Evolutionary conservation across 2,888 invertebrate genomes (phyloP).

Genomic region (Drosophila acutilabella): DNA sequence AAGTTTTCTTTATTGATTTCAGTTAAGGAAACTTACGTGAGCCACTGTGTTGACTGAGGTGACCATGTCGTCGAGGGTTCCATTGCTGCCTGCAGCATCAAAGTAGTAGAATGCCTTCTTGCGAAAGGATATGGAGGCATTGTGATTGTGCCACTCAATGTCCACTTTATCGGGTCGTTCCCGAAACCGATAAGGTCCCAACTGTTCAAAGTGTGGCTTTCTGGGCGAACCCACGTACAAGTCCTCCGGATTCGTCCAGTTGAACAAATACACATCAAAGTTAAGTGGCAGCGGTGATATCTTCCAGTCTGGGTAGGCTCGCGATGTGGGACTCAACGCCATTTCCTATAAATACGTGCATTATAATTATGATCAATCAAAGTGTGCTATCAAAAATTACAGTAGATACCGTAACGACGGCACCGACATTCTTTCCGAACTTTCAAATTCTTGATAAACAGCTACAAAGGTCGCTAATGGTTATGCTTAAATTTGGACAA

Average conservation of each 20-base stretch:
- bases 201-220: slow-evolving; percentile 86
- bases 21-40: slow-evolving; percentile 87
- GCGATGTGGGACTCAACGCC: slow-evolving; percentile 87
- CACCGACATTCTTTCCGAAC: background rate
- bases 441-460: slow-evolving; percentile 1
- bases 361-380: slow-evolving; percentile 8
- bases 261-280: slow-evolving; percentile 90
- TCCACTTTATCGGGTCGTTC: slow-evolving; percentile 90
- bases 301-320: slow-evolving; percentile 89
- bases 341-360: slow-evolving; percentile 87
- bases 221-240: slow-evolving; percentile 86
- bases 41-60: slow-evolving; percentile 92
- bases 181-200: slow-evolving; percentile 89
- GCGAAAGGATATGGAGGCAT: slow-evolving; percentile 90
- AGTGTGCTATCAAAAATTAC: background rate
- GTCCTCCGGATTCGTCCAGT: slow-evolving; percentile 92
- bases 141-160: slow-evolving; percentile 89
- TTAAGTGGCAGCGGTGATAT: slow-evolving; percentile 88
- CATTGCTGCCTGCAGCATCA: slow-evolving; percentile 88
- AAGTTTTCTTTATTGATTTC: no score
- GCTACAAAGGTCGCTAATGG: background rate
- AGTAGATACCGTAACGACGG: background rate
- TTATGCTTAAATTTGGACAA: background rate
- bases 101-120: slow-evolving; percentile 90
- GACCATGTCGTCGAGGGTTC: slow-evolving; percentile 89